These are phyloP conservation scores for Discoglossus pictus DNA, from an alignment of 2,797 vertebrate species.

Conservation along the genomic window DNA sequence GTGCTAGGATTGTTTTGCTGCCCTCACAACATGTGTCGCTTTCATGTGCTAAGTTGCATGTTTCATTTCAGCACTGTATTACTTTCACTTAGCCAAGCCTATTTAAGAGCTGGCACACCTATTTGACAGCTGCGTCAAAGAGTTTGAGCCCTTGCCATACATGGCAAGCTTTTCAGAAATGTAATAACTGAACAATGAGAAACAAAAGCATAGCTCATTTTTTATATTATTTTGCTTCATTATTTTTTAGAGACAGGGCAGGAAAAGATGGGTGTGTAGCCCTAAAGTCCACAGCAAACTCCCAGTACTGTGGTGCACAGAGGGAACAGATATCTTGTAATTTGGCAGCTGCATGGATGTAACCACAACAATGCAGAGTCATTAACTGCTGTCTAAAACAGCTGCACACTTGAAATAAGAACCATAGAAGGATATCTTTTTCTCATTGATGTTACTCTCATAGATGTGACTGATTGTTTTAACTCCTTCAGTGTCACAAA, in stretches of 20 bases:
- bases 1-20: conserved; percentile 42
- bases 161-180: conserved; percentile 46
- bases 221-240: conserved; percentile 23
- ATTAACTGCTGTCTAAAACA: conserved; percentile 39
- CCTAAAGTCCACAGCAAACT: conserved; percentile 30
- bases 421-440: conserved; percentile 45
- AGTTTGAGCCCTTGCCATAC: conserved; percentile 50
- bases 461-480: too few relatives aligned
- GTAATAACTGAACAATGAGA: conserved; percentile 43
- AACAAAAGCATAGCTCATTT: conserved; percentile 45
- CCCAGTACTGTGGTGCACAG: conserved; percentile 31
- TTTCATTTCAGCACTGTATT: conserved; percentile 30
- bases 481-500: background rate
- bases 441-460: background rate
- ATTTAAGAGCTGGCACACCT: conserved; percentile 44
- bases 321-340: conserved; percentile 24
- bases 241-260: conserved; percentile 9
- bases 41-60: conserved; percentile 49
- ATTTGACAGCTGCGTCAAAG: conserved; percentile 61
- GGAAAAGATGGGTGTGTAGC: conserved; percentile 31
- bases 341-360: conserved; percentile 45
- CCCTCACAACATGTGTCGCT: conserved; percentile 51
- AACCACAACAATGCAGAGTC: conserved; percentile 42
- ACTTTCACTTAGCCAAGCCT: conserved; percentile 37
- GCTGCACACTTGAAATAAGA: conserved; percentile 52